phyloP scores from a whole-genome alignment of 1,140 invertebrate species.

The Bacillus rossius region DNA sequence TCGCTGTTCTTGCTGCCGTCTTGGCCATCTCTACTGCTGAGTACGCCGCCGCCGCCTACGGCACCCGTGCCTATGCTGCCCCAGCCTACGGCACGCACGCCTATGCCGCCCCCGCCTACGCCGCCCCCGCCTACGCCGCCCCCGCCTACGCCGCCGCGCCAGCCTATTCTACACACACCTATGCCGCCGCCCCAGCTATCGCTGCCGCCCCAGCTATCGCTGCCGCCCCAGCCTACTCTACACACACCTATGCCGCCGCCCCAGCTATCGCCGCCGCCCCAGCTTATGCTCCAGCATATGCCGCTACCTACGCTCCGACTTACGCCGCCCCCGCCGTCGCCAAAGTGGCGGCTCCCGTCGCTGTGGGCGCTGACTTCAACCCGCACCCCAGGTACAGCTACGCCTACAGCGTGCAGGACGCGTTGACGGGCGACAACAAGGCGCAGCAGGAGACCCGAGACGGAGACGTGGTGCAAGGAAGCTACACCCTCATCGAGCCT shows the following conservation, averaged over 20 bases:
- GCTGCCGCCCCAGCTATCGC: conserved; percentile 35
- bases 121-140: conserved; percentile 26
- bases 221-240: conserved; percentile 6
- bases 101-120: no score
- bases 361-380: conserved; percentile 3
- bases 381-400: conserved; percentile 11
- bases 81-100: no score
- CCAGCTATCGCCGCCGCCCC: conserved; percentile 16
- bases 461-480: conserved; percentile 10
- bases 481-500: conserved; percentile 27
- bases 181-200: conserved; percentile 20
- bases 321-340: conserved; percentile 17
- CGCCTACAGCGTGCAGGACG: conserved; percentile 16
- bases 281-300: conserved; percentile 12
- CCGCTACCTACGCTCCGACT: conserved; percentile 10
- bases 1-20: no score
- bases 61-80: no score
- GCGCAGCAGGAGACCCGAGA: conserved; percentile 17
- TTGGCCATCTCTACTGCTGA: no score
- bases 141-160: conserved; percentile 36
- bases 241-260: conserved; percentile 19
- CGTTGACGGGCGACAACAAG: conserved; percentile 26
- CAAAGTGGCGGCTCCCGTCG: no score
- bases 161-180: conserved; percentile 13
- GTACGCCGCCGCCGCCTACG: no score